Evolutionary conservation across 2,797 vertebrate species (phyloP).

Genomic region (Amphiprion clarkii): DNA sequence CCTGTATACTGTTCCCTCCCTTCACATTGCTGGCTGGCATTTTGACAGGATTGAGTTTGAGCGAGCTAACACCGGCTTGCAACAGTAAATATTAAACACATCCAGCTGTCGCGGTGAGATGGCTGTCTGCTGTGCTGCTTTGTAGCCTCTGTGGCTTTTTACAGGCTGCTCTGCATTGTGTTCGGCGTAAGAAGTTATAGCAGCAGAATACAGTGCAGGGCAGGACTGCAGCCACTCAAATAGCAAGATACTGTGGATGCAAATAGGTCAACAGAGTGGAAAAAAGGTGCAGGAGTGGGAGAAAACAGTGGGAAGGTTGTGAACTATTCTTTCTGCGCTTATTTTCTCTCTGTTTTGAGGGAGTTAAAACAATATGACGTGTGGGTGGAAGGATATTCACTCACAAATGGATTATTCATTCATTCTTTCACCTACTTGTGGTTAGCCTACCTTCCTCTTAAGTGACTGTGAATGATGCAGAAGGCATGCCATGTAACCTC

Average conservation of each 20-base stretch:
- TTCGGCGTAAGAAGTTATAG: slow-evolving; percentile 46
- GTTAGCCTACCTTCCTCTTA: neutral
- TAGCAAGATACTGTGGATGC: slow-evolving; percentile 42
- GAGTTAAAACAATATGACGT: slow-evolving; percentile 21
- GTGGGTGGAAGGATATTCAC: slow-evolving; percentile 30
- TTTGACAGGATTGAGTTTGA: slow-evolving; percentile 41
- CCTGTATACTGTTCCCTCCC: slow-evolving; percentile 47
- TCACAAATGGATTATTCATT: slow-evolving; percentile 37
- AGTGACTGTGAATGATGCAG: neutral
- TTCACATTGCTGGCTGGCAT: slow-evolving; percentile 48
- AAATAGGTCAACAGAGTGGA: slow-evolving; percentile 58
- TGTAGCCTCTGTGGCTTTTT: slow-evolving; percentile 48
- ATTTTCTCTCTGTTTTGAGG: slow-evolving; percentile 15
- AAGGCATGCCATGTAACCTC: neutral
- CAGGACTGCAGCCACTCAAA: slow-evolving; percentile 45
- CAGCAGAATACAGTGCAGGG: slow-evolving; percentile 41
- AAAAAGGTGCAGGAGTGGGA: slow-evolving; percentile 10
- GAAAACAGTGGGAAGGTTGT: slow-evolving; percentile 34
- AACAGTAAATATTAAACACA: slow-evolving; percentile 73
- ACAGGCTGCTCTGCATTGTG: slow-evolving; percentile 57
- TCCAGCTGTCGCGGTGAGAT: slow-evolving; percentile 67
- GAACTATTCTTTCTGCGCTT: slow-evolving; percentile 25
- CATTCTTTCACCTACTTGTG: slow-evolving; percentile 11
- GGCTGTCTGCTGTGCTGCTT: slow-evolving; percentile 46
- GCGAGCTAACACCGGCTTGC: slow-evolving; percentile 49